Evolutionary conservation across 2,888 invertebrate genomes (phyloP).

Genomic region (Euproctis similis): DNA sequence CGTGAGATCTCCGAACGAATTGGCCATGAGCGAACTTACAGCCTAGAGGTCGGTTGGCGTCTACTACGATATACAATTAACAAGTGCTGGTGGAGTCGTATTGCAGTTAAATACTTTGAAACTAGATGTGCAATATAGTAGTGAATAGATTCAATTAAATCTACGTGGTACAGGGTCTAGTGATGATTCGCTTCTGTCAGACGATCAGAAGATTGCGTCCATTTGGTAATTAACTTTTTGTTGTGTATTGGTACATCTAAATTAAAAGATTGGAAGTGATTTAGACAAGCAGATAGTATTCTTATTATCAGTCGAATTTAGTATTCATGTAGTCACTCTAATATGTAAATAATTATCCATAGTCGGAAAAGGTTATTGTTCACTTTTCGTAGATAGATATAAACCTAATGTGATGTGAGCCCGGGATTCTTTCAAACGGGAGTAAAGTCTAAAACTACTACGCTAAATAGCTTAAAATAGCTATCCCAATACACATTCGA

Average conservation of each 20-base stretch:
- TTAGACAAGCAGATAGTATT: too few species aligned
- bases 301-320: too few species aligned
- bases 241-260: conserved; percentile 19
- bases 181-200: conserved; percentile 15
- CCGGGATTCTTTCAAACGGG: too few species aligned
- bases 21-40: conserved; percentile 50
- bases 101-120: not conserved
- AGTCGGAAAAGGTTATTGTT: too few species aligned
- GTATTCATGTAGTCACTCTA: too few species aligned
- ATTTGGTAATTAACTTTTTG: conserved; percentile 25
- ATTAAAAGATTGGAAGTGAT: too few species aligned
- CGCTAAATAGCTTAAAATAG: too few species aligned
- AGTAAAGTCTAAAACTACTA: too few species aligned
- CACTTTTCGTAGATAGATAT: too few species aligned
- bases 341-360: too few species aligned
- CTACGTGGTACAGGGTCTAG: conserved; percentile 15
- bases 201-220: conserved; percentile 18
- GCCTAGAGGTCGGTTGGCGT: conserved; percentile 49
- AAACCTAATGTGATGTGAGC: too few species aligned
- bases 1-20: conserved; percentile 48
- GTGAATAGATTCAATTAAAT: conserved; percentile 1
- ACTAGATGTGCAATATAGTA: not conserved
- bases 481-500: too few species aligned
- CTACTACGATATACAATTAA: conserved; percentile 23
- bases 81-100: conserved; percentile 8